Conservation (phyloP, 2,113 vertebrate species). For the Gracilinanus agilis region DNA sequence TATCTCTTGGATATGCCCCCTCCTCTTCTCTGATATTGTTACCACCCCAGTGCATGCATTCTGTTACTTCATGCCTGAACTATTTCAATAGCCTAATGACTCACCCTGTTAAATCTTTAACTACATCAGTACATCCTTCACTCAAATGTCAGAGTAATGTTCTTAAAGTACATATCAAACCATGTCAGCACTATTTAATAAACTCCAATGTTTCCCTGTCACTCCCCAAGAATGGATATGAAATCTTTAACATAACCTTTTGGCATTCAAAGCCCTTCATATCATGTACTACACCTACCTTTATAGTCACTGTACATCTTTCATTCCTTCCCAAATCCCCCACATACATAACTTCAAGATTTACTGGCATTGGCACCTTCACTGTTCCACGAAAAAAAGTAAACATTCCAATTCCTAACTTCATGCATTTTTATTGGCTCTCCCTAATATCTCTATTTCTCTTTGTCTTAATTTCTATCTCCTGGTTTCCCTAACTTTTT, state of each 20-base stretch:
- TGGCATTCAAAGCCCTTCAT: not conserved
- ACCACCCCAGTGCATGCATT: not conserved
- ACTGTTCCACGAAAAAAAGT: not conserved
- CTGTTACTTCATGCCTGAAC: not conserved
- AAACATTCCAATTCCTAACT: not conserved
- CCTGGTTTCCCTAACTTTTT: not conserved
- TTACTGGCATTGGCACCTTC: not conserved
- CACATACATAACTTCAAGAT: not conserved
- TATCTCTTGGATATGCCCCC: too few relatives aligned
- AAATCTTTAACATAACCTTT: not conserved
- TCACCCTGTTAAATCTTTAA: not conserved
- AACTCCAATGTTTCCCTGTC: not conserved
- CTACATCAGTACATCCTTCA: not conserved
- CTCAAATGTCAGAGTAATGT: not conserved
- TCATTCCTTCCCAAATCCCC: not conserved
- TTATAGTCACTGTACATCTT: not conserved
- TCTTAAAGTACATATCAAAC: not conserved
- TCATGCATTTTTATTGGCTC: not conserved
- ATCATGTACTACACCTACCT: not conserved
- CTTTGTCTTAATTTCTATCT: not conserved
- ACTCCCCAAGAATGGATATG: not conserved
- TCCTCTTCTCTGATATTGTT: too few relatives aligned
- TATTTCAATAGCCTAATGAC: not conserved
- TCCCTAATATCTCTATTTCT: not conserved
- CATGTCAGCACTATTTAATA: not conserved